Conservation (phyloP, 2,113 vertebrate genomes). For the Noctilio leporinus region DNA sequence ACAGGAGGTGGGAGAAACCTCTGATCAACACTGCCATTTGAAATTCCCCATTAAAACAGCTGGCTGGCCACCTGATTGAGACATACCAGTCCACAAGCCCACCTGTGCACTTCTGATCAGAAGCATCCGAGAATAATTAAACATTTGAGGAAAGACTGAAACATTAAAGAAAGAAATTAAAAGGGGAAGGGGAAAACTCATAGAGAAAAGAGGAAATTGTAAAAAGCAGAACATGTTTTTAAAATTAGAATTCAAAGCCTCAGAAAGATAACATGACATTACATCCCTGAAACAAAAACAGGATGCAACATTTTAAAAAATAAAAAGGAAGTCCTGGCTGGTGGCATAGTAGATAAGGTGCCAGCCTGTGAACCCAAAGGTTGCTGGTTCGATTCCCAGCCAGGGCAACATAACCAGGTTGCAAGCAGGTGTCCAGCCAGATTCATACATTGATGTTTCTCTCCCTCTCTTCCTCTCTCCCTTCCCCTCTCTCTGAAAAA, state of each 20-base stretch:
- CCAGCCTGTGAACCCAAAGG: too few species aligned
- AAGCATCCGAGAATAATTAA: not conserved
- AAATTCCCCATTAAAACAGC: not conserved
- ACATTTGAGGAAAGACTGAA: not conserved
- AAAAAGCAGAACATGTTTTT: not conserved
- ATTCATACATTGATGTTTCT: too few species aligned
- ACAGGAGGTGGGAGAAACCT: not conserved
- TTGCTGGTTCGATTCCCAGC: too few species aligned
- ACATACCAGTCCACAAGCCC: not conserved
- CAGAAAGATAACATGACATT: not conserved
- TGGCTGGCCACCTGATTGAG: not conserved
- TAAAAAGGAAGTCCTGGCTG: not conserved
- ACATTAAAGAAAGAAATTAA: not conserved
- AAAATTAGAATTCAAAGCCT: not conserved
- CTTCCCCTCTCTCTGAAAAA: too few species aligned
- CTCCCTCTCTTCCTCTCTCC: too few species aligned
- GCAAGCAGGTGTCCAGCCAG: too few species aligned
- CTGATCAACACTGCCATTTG: not conserved
- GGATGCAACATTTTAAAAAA: not conserved
- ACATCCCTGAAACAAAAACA: not conserved
- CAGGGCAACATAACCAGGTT: too few species aligned
- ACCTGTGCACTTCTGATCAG: not conserved
- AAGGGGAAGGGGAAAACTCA: not conserved
- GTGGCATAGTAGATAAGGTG: too few species aligned
- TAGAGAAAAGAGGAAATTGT: not conserved